Base-by-base conservation (phyloP, 2,888 invertebrate species). In the Hydraecia micacea region DNA sequence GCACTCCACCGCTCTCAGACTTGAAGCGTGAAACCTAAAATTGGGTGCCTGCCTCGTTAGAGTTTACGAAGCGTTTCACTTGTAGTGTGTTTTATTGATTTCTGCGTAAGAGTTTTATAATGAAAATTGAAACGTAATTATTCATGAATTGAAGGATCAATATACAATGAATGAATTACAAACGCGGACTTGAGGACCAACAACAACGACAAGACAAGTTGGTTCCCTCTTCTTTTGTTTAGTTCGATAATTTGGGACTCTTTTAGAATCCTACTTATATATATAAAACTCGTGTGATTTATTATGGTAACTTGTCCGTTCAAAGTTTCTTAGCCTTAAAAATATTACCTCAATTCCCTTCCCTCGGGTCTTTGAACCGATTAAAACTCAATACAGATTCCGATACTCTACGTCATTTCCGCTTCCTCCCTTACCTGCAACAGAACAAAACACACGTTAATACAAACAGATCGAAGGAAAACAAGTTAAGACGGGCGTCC, bases 341-440 rank as follows among this genome's bases (percentile, higher is more conserved):
- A 68, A n/a, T 62, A 71, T 49, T 15, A 71, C 58, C 49, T 60
- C 32, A 28, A 46, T 62, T 42, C 49, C 42, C 28, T 60, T 73
- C 32, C 58, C 60, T 36, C 32, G 49, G 68, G 67, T 65, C 36
- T 71, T 75, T 66, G 74, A 76, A 69, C 77, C 77, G 77, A 90
- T 89, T 85, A 86, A 87, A 86, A 87, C 86, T 85, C 81, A 84
- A 87, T 88, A 81, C 84, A 84, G 79, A 87, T 69, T 78, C 75
- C 79, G 79, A 86, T 85, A 83, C 79, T 72, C 80, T 75, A 84
- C 86, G 82, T 86, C 84, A 86, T 88, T 89, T 92, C 91, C 91
- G 87, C 88, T 90, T 85, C 89, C 89, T 87, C 86, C 86, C 90
- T 89, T 95, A 95, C 95, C 95, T 95, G 95, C 79, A 95, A 95